These are phyloP conservation scores for Coccyzus lansbergi DNA, from an alignment of 2,797 vertebrate genomes.

Conservation along the genomic window DNA sequence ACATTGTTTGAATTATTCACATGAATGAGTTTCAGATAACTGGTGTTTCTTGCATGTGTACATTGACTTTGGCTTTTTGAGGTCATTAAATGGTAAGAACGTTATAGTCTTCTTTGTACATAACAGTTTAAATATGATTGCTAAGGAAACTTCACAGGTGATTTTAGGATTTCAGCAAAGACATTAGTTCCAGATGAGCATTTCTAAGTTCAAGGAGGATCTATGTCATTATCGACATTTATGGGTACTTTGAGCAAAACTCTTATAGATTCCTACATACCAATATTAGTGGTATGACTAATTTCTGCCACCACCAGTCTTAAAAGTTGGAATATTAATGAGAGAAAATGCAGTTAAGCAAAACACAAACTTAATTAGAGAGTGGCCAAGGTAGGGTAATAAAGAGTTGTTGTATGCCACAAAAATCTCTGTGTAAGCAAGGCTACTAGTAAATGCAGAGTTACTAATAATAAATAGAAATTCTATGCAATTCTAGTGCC, in stretches of 20 bases:
- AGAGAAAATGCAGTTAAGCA: not conserved
- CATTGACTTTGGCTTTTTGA: not conserved
- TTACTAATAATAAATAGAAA: not conserved
- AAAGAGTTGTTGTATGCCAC: not conserved
- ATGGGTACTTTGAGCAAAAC: not conserved
- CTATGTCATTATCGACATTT: conserved; percentile 9
- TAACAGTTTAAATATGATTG: not conserved
- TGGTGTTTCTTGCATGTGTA: not conserved
- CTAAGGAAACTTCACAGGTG: not conserved
- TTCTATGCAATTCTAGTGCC: not conserved
- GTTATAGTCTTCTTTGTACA: not conserved
- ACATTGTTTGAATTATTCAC: not conserved
- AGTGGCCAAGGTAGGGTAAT: not conserved
- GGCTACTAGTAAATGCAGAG: not conserved
- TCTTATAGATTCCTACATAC: not conserved
- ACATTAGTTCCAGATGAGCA: not conserved
- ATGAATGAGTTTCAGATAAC: not conserved
- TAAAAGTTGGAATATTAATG: not conserved
- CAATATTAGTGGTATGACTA: not conserved
- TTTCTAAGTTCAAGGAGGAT: not conserved
- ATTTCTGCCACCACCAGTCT: not conserved
- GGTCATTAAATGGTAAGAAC: not conserved
- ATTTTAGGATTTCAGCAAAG: not conserved
- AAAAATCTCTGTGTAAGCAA: not conserved
- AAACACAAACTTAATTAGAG: not conserved